Percentiles rank a stretch among this genome's conserved stretches.
phyloP scores from a whole-genome alignment of 2,888 invertebrate genomes.

The Galerucella nymphaeae region DNA sequence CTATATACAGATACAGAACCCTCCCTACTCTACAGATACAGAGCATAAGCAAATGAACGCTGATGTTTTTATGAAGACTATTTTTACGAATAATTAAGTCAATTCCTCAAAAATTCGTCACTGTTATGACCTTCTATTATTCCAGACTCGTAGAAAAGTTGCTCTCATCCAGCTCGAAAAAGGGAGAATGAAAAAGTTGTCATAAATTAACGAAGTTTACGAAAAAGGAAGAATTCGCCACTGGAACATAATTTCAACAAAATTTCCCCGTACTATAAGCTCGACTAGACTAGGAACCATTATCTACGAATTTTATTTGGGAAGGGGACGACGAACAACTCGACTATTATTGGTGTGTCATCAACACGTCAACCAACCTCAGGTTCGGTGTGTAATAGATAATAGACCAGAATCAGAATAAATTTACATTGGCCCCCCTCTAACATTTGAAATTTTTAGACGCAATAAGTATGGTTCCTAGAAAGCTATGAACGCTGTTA shows the following conservation, averaged over 20 bases:
- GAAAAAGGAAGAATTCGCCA: not conserved
- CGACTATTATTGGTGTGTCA: not conserved
- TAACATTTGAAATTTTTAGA: constrained; percentile 17
- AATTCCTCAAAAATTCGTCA: too few relatives aligned
- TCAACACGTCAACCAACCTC: not conserved
- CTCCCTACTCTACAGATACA: too few relatives aligned
- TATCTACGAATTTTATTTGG: constrained; percentile 10
- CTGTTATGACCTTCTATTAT: too few relatives aligned
- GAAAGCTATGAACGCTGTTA: constrained; percentile 9
- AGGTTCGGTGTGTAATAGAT: not conserved
- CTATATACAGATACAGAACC: too few relatives aligned
- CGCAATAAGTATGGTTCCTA: constrained; percentile 28
- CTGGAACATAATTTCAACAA: not conserved
- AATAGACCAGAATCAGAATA: not conserved
- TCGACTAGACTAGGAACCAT: constrained; percentile 1
- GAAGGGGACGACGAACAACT: constrained; percentile 4
- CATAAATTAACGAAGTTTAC: too few relatives aligned
- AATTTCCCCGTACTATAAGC: constrained; percentile 4
- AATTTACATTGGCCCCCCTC: constrained; percentile 15
- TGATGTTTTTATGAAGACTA: too few relatives aligned
- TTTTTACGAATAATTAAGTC: too few relatives aligned
- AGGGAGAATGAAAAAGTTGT: too few relatives aligned
- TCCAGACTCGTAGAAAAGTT: too few relatives aligned
- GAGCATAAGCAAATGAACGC: too few relatives aligned
- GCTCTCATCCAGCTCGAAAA: too few relatives aligned